Evolutionary conservation across 2,113 vertebrate genomes (phyloP), one percentile per base, ranked within the genome.

Genomic region (Labeo rohita): DNA sequence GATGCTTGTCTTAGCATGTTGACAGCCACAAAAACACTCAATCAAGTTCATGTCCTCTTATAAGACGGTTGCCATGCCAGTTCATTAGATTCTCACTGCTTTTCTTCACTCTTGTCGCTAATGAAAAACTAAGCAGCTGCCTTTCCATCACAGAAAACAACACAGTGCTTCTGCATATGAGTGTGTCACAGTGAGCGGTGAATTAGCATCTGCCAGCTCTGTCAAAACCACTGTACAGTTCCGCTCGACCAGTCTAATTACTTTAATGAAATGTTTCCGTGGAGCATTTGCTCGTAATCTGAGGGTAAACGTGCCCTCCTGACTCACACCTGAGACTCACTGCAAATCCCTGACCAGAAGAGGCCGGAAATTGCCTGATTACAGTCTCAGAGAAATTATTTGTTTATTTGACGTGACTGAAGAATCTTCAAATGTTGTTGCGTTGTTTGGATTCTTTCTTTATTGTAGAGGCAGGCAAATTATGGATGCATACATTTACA

Each of bases 221-320:
- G 39, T 82, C 77, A 80, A 63, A 80, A 43, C 39, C 56, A 15
- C 76, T 63, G 77, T n/a, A 63, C 77, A 63, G 34, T 80, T 86
- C 36, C 56, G 63, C 80, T 68, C 56, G 8, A 63, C 54, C 75
- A 73, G 47, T 73, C 49, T 87, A 87, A 89, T 86, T 84, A 79
- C 61, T 89, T 87, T 89, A 87, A 89, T 86, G 86, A 74, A 83
- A 84, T 8, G 78, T 65, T 81, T 87, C 80, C 70, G 16, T 59
- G 54, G 68, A 59, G 83, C 80, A 10, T 52, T 21, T 72, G 75
- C 28, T 6, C 15, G 28, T 54, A 43, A 59, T 21, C 34, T 39
- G 76, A 59, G 76, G 52, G 76, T 78, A 78, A 78, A 43, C 76
- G 36, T 78, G 76, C 76, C 76, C 52, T 59, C 21, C 39, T 80